Base-by-base conservation (phyloP, 1,140 invertebrate species). In the Nephila pilipes region DNA sequence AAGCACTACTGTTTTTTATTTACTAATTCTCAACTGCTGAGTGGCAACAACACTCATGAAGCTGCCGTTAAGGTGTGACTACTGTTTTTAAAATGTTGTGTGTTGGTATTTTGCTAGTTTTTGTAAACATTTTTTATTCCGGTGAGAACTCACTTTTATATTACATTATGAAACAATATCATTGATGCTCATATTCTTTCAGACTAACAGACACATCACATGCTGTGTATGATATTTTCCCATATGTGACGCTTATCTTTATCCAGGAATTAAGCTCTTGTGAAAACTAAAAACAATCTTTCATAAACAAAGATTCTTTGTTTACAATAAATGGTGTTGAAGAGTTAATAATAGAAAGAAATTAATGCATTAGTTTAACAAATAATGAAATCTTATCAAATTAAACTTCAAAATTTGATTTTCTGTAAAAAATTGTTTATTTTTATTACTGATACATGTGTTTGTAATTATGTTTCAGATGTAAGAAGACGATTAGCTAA, bases 31-130 rank as follows among this genome's bases (percentile, higher is more conserved):
- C 10, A 65, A 25, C 14, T 65, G 22, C 2, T 36, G 16, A 32
- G 25, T 75, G 69, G 69, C 69, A 75, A 75, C 69, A 75, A 75
- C 16, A 10, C 12, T 18, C 32, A 5, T 6, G 25, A 36, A 75
- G 3, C 18, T 75, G 69, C 69, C 69, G 69, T 75, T 75, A 75
- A 75, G 69, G 69, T 18, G 69, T 75, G 69, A 75, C 69, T 75
- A 18, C 63, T 69, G 69, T 75, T 75, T 75, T 75, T 3, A 75
- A 75, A 75, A 75, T 75, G 69, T 75, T 75, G 32, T 32, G 3
- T 75, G 32, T 75, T 75, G 18, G 29, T 75, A 18, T 75, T 75
- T 75, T 75, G 29, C 25, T 75, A 36, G 18, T 75, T 75, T 75
- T 75, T 75, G 29, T 75, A 75, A 75, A 75, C 69, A 75, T 75